Base-by-base conservation (phyloP, 2,113 vertebrate species). In the Numenius arquata region DNA sequence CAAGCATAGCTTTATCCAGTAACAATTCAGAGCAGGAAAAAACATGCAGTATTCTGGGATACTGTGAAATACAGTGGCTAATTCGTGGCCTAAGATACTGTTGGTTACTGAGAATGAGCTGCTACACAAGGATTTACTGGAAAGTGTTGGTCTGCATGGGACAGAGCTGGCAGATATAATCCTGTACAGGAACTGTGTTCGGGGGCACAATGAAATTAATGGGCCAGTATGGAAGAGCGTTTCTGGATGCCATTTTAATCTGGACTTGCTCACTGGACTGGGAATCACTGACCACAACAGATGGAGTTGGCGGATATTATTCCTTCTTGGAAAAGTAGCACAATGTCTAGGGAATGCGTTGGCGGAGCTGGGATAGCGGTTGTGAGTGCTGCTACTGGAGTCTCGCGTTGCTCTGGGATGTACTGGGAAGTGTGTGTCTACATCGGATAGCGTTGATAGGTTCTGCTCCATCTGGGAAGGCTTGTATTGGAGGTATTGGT, bases 201-300 rank as follows among this genome's bases (percentile, higher is more conserved):
- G 52, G 66, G 77, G 87, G 15, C 43, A 81, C 47, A 94, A 25
- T 40, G 20, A 32, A 88, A 88, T 78, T 82, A 85, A 75, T 71
- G 22, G 71, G 66, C 25, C 58, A 78, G 48, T 52, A 89, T 58
- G 40, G 61, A 89, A 85, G 40, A 85, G 62, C 41, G 56, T 92
- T 95, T 92, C 84, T 95, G 73, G 65, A 82, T 89, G 56, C 56
- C 43, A 53, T 91, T 96, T 94, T 79, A 65, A 72, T 85, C 47
- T 75, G 62, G 62, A 87, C 77, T 91, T 87, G 43, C 15, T 91
- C 77, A 65, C n/a, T 75, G 81, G 43, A 87, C 66, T 85, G 77
- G 84, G 70, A 91, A 82, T 75, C 87, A 89, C 62, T 91, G 87
- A 66, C 41, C 58, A 48, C 80, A 90, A 67, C 62, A 93, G 88